Base-by-base conservation (phyloP, 1,140 invertebrate genomes). In the Zaprionus taronus region DNA sequence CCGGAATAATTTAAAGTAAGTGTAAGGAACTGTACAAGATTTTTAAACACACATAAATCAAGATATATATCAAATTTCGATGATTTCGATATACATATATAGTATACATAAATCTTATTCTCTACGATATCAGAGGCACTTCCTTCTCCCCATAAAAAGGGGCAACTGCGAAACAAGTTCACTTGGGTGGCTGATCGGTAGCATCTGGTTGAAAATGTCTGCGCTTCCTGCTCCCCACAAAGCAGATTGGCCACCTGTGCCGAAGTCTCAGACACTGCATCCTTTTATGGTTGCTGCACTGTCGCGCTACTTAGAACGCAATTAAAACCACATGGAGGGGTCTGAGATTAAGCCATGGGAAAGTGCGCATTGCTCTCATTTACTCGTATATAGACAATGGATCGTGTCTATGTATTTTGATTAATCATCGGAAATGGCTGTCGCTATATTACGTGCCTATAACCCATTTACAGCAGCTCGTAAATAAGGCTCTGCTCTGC, bases 391-490 rank as follows among this genome's bases (percentile, higher is more conserved):
- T 60, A 65, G 72, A 80, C 66, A 64, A 87, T 66, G 67, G 72
- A 57, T 53, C 41, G 20, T 47, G 47, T 80, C 4, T 51, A 22
- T 51, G 47, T 80, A 51, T 51, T 51, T 51, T 51, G 79, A 90
- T 90, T 85, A 80, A 77, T 89, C 68, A 76, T 77, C 81, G 85
- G 85, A 89, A 89, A 77, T 73, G 79, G 72, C 69, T 89, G 85
- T 90, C 85, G 85, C 79, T 77, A 76, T 79, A 87, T 84, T 79
- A 89, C 72, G 81, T 89, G 84, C 70, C 75, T 85, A 76, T 85
- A 90, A 90, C 85, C 85, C 85, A 89, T 89, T 90, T 90, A 72
- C 79, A 76, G 76, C 85, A 89, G 85, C 65, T 90, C 85, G 72
- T 89, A 89, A 89, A 89, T 82, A 82, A 90, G 58, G 49, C 49